These are phyloP conservation scores for Epirrhoe tristata DNA, from an alignment of 2,888 invertebrate genomes.

Conservation along the genomic window DNA sequence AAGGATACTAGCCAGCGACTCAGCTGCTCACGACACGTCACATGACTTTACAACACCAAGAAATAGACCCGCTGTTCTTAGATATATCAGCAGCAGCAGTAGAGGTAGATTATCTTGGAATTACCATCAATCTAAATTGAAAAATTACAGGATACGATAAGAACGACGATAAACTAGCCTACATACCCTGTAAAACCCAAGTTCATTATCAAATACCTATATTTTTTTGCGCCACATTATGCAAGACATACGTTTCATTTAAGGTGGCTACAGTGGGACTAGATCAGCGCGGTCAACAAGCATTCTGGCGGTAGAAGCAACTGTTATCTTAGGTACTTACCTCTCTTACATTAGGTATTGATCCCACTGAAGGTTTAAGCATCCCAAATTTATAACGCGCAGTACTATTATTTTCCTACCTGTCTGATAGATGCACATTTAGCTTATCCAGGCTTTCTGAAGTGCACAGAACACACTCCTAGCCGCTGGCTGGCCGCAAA, in stretches of 20 bases:
- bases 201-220: too few relatives aligned
- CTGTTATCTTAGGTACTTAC: constrained; percentile 71
- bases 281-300: constrained; percentile 74
- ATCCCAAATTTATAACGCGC: background rate
- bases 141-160: too few relatives aligned
- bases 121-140: too few relatives aligned
- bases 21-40: constrained; percentile 63
- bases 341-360: background rate
- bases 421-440: too few relatives aligned
- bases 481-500: too few relatives aligned
- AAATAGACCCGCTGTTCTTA: constrained; percentile 67
- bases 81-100: constrained; percentile 81
- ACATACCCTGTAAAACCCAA: too few relatives aligned
- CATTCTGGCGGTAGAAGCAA: constrained; percentile 67
- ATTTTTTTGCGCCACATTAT: too few relatives aligned
- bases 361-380: background rate
- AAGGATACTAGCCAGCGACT: constrained; percentile 70
- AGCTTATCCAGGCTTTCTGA: too few relatives aligned
- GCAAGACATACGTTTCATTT: constrained; percentile 19
- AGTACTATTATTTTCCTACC: background rate
- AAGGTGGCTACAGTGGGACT: constrained; percentile 71
- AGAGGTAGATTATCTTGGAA: constrained; percentile 59
- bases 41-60: constrained; percentile 66
- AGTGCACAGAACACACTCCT: too few relatives aligned
- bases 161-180: background rate